Conservation (phyloP, 2,888 invertebrate species). For the Teleiodes luculella region DNA sequence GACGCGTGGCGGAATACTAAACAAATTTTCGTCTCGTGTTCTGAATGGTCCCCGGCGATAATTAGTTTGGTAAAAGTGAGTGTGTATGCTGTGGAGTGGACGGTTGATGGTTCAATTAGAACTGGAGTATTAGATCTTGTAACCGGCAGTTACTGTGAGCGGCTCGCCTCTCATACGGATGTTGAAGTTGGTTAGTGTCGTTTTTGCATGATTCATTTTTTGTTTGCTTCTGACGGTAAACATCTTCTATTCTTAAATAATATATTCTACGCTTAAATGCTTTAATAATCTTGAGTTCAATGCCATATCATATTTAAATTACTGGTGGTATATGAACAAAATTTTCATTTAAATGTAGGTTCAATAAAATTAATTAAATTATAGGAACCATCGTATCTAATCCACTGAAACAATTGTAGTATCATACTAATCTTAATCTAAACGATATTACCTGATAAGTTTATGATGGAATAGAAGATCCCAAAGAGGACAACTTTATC, state of each 20-base stretch:
- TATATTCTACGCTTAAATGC: too few species aligned
- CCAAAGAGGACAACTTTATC: background rate
- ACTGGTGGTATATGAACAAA: too few species aligned
- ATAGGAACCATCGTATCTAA: too few species aligned
- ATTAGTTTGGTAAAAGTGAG: conserved; percentile 75
- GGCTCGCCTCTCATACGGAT: conserved; percentile 48
- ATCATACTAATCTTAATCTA: too few species aligned
- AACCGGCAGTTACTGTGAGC: conserved; percentile 42
- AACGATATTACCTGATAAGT: too few species aligned
- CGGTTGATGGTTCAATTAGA: conserved; percentile 66
- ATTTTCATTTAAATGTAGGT: too few species aligned
- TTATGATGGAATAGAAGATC: too few species aligned
- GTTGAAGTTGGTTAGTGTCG: conserved; percentile 69
- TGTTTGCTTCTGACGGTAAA: background rate
- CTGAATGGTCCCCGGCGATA: conserved; percentile 63
- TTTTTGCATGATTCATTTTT: conserved; percentile 36
- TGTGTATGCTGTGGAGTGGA: conserved; percentile 70
- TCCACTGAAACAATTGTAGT: too few species aligned
- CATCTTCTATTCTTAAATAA: background rate
- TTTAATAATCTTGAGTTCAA: too few species aligned
- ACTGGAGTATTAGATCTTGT: conserved; percentile 59
- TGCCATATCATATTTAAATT: too few species aligned
- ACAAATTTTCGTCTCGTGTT: conserved; percentile 63
- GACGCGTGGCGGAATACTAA: conserved; percentile 65
- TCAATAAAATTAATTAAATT: too few species aligned